Evolutionary conservation across 1,140 invertebrate species (phyloP).

Genomic region (Matsumurasca onukii): DNA sequence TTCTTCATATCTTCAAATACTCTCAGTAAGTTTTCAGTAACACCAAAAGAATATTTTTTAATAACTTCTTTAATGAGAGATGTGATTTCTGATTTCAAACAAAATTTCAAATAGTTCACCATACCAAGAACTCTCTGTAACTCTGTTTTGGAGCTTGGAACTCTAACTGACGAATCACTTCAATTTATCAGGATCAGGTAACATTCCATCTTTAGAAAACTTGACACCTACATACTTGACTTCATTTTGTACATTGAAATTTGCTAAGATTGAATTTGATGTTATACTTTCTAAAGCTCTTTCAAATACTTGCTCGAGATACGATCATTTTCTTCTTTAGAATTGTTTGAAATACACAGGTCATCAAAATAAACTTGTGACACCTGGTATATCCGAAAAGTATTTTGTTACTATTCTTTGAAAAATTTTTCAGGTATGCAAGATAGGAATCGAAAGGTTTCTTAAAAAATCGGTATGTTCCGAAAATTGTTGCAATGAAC

Average conservation of each 20-base stretch:
- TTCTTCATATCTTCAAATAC: background rate
- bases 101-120: slow-evolving; percentile 32
- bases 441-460: slow-evolving; percentile 46
- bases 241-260: slow-evolving; percentile 28
- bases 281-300: slow-evolving; percentile 33
- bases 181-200: slow-evolving; percentile 20
- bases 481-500: slow-evolving; percentile 39
- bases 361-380: slow-evolving; percentile 42
- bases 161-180: slow-evolving; percentile 31
- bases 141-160: slow-evolving; percentile 33
- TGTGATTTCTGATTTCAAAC: slow-evolving; percentile 29
- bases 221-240: slow-evolving; percentile 33
- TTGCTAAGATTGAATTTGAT: slow-evolving; percentile 36
- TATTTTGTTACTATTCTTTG: slow-evolving; percentile 43
- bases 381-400: slow-evolving; percentile 43
- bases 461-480: slow-evolving; percentile 44
- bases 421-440: slow-evolving; percentile 45
- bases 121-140: slow-evolving; percentile 33
- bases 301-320: slow-evolving; percentile 33
- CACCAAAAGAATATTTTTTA: slow-evolving; percentile 28
- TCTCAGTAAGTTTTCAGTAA: background rate
- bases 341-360: background rate
- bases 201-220: slow-evolving; percentile 32
- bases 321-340: slow-evolving; percentile 24
- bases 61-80: slow-evolving; percentile 33